Evolutionary conservation across 2,888 invertebrate genomes (phyloP).

Genomic region (Eledone cirrhosa): DNA sequence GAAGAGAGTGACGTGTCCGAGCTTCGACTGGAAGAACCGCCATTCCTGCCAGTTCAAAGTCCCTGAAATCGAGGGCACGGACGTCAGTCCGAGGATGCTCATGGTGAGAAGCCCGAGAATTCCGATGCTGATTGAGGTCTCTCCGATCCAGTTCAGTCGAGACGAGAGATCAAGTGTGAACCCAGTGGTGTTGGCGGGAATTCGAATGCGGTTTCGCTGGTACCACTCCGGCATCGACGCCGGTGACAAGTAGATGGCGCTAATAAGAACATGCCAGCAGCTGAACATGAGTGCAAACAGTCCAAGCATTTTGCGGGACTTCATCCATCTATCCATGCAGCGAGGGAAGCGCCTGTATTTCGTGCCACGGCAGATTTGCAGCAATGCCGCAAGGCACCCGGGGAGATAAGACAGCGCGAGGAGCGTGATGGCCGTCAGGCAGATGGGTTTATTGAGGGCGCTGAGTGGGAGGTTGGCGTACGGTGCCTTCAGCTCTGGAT

Average conservation of each 20-base stretch:
- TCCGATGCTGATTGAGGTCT: constrained; percentile 37
- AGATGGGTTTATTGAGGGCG: constrained; percentile 56
- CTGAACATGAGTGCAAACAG: constrained; percentile 51
- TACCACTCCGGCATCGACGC: not conserved
- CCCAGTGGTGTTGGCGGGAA: not conserved
- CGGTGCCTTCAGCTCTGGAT: not conserved
- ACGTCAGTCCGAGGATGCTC: constrained; percentile 48
- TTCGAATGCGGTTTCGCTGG: not conserved
- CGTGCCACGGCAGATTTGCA: constrained; percentile 38
- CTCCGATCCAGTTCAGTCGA: constrained; percentile 7
- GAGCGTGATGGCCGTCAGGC: constrained; percentile 57
- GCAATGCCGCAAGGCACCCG: constrained; percentile 48
- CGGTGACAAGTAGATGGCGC: constrained; percentile 31
- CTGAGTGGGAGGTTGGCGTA: constrained; percentile 43
- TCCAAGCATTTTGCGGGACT: constrained; percentile 54
- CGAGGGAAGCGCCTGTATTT: constrained; percentile 56
- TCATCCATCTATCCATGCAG: constrained; percentile 55
- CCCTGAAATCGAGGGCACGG: constrained; percentile 52
- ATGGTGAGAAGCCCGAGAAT: constrained; percentile 50
- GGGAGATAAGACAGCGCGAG: constrained; percentile 59
- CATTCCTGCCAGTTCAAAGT: constrained; percentile 59
- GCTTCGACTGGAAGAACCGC: constrained; percentile 55
- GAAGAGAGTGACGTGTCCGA: constrained; percentile 49
- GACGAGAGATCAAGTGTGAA: not conserved
- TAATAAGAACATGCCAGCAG: constrained; percentile 51